phyloP scores from a whole-genome alignment of 2,888 invertebrate species.

The Polydrusus pterygomalis region DNA sequence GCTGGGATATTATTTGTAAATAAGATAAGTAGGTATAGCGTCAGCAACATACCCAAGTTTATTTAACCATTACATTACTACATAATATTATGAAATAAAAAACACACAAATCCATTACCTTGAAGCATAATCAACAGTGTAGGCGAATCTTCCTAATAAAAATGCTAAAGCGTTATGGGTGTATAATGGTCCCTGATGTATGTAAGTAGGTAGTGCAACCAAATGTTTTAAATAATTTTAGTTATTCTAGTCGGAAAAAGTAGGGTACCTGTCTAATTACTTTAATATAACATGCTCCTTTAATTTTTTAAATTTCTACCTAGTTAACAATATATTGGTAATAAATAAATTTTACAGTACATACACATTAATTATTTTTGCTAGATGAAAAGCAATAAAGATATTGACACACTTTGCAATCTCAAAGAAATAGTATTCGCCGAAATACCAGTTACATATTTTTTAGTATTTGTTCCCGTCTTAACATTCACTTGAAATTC shows the following conservation, averaged over 20 bases:
- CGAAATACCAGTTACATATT: neutral
- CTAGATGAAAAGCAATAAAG: slow-evolving; percentile 1
- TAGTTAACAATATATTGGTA: neutral
- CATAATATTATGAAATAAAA: slow-evolving; percentile 34
- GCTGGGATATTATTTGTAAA: neutral
- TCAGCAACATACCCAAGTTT: neutral
- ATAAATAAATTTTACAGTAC: slow-evolving; percentile 6
- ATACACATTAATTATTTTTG: slow-evolving; percentile 23
- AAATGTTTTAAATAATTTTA: slow-evolving; percentile 33
- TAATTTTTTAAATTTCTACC: neutral
- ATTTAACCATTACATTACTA: neutral
- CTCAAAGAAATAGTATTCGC: slow-evolving; percentile 4
- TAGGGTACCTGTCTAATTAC: neutral
- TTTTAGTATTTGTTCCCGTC: too few relatives aligned
- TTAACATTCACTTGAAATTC: too few relatives aligned
- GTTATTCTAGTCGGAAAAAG: neutral
- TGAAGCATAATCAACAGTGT: slow-evolving; percentile 41
- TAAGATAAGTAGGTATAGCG: neutral
- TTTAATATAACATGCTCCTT: neutral
- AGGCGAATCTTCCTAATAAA: slow-evolving; percentile 53
- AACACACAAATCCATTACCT: slow-evolving; percentile 42
- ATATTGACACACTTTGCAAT: slow-evolving; percentile 15
- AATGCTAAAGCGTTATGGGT: slow-evolving; percentile 47
- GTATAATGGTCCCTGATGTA: slow-evolving; percentile 34
- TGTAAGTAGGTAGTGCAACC: slow-evolving; percentile 44